phyloP scores from a whole-genome alignment of 1,140 invertebrate species.

The Pararge aegeria region DNA sequence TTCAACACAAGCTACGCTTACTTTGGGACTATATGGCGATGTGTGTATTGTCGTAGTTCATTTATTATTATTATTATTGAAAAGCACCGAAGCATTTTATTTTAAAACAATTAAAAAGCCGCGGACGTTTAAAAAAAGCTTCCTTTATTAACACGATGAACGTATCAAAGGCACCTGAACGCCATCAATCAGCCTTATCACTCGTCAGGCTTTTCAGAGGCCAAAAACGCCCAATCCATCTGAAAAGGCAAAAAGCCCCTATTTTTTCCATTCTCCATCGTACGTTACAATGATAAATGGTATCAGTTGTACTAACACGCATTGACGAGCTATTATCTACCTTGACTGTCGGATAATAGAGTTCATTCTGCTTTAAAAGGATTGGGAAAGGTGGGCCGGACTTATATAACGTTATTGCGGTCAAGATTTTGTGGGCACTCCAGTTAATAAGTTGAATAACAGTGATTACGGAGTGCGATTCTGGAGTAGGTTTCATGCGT shows the following conservation, averaged over 20 bases:
- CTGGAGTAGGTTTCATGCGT: too few relatives aligned
- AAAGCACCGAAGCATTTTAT: too few relatives aligned
- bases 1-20: too few relatives aligned
- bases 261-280: constrained; percentile 21
- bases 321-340: not conserved
- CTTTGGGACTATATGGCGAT: too few relatives aligned
- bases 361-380: not conserved
- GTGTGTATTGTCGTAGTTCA: too few relatives aligned
- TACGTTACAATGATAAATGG: constrained; percentile 29
- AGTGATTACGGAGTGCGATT: too few relatives aligned
- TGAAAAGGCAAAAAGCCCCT: constrained; percentile 27
- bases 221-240: constrained; percentile 19
- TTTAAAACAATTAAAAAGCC: too few relatives aligned
- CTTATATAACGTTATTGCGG: not conserved
- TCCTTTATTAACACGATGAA: too few relatives aligned
- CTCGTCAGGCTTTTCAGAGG: constrained; percentile 15
- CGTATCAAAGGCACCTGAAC: constrained; percentile 7
- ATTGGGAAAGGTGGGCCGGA: not conserved
- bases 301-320: not conserved
- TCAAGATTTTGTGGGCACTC: constrained; percentile 11
- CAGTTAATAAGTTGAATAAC: constrained; percentile 3
- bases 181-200: constrained; percentile 26
- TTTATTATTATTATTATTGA: too few relatives aligned
- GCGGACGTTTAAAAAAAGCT: too few relatives aligned
- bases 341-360: not conserved